phyloP scores from a whole-genome alignment of 2,888 invertebrate genomes.

The Lepidocyrtoides sp. region DNA sequence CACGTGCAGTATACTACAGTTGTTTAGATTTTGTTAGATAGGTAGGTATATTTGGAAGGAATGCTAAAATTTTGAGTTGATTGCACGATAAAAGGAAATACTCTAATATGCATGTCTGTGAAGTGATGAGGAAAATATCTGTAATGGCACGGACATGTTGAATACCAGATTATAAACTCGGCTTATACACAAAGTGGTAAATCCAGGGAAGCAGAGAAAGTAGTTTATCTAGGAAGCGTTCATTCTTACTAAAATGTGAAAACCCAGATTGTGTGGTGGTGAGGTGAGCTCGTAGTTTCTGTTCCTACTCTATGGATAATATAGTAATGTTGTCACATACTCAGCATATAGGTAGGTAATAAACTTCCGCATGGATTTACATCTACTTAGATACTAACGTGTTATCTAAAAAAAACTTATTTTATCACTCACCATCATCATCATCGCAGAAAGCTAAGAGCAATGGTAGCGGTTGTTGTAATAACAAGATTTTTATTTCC shows the following conservation, averaged over 20 bases:
- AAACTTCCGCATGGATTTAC: too few relatives aligned
- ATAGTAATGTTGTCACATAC: too few relatives aligned
- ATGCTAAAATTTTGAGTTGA: constrained; percentile 55
- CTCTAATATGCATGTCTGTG: constrained; percentile 83
- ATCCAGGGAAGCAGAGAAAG: not conserved
- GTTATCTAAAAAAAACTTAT: too few relatives aligned
- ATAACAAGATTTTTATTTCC: not conserved
- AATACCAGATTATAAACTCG: not conserved
- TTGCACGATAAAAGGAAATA: constrained; percentile 82
- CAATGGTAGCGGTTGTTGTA: not conserved
- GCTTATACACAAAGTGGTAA: not conserved
- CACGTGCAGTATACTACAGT: too few relatives aligned
- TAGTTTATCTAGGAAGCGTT: constrained; percentile 50
- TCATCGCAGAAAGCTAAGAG: not conserved
- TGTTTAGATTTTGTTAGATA: too few relatives aligned
- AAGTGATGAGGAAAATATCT: constrained; percentile 83
- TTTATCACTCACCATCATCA: not conserved
- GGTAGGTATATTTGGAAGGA: too few relatives aligned
- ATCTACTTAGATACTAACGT: too few relatives aligned
- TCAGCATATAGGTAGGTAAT: too few relatives aligned
- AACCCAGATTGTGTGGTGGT: too few relatives aligned
- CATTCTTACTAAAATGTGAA: too few relatives aligned
- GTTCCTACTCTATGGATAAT: too few relatives aligned
- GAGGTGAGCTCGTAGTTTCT: not conserved
- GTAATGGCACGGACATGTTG: constrained; percentile 82